These are phyloP conservation scores for Aegithalos caudatus DNA, from an alignment of 2,113 vertebrate species.

Conservation along the genomic window DNA sequence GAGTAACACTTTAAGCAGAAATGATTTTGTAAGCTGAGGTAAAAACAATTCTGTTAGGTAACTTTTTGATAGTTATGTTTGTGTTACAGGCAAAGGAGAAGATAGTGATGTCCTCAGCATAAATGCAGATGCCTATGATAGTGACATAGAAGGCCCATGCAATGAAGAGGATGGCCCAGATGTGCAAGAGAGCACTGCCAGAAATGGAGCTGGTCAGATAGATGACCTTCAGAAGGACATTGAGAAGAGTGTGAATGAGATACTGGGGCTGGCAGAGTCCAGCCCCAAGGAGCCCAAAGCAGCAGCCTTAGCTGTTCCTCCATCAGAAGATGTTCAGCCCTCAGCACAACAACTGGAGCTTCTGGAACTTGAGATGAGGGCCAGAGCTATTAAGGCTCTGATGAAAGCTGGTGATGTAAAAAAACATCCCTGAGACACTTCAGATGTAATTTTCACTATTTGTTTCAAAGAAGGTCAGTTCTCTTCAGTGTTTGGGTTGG, in stretches of 20 bases:
- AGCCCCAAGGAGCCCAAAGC: conserved; percentile 60
- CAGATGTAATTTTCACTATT: not conserved
- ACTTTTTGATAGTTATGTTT: not conserved
- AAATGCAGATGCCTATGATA: conserved; percentile 93
- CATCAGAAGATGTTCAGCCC: conserved; percentile 75
- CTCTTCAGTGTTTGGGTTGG: conserved; percentile 2
- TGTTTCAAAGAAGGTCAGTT: conserved; percentile 22
- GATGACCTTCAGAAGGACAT: conserved; percentile 92
- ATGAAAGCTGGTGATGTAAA: conserved; percentile 93
- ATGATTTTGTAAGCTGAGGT: not conserved
- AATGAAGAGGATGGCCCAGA: conserved; percentile 76
- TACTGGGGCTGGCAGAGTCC: conserved; percentile 79
- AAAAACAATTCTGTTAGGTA: not conserved
- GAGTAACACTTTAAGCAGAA: not conserved
- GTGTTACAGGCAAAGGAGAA: conserved; percentile 82
- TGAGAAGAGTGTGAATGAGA: conserved; percentile 93
- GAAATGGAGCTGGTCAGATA: conserved; percentile 71
- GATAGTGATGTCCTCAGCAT: conserved; percentile 96
- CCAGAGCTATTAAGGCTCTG: conserved; percentile 93
- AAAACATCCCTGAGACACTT: conserved; percentile 63
- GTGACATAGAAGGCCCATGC: conserved; percentile 92
- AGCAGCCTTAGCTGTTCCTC: conserved; percentile 18
- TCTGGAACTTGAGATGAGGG: conserved; percentile 95
- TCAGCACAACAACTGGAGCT: conserved; percentile 94
- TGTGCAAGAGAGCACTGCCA: conserved; percentile 18